Conservation (phyloP, 2,888 invertebrate genomes). For the Taphrorychus bicolor region DNA sequence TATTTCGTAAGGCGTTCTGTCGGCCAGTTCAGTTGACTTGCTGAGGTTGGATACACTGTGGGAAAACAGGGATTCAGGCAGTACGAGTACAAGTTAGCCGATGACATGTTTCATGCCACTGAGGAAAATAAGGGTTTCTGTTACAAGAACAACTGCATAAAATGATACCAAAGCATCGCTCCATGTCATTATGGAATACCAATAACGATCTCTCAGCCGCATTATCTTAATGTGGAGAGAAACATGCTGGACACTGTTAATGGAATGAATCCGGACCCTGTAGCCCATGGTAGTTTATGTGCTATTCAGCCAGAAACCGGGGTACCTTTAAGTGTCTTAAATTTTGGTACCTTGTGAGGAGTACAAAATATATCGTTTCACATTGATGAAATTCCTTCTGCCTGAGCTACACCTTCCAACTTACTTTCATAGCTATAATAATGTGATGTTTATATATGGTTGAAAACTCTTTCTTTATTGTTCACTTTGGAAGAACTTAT, state of each 20-base stretch:
- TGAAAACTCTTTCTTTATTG: too few relatives aligned
- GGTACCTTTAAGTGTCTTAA: constrained; percentile 67
- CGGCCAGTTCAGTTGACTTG: constrained; percentile 68
- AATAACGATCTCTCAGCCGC: constrained; percentile 69
- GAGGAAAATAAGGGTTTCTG: constrained; percentile 73
- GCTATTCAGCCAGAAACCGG: constrained; percentile 78
- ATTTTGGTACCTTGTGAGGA: too few relatives aligned
- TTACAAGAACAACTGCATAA: constrained; percentile 72
- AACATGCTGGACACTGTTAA: constrained; percentile 65
- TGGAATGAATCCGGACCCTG: constrained; percentile 68
- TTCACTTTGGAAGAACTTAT: too few relatives aligned
- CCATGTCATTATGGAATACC: constrained; percentile 71
- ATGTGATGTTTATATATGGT: too few relatives aligned
- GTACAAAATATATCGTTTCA: too few relatives aligned
- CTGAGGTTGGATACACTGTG: constrained; percentile 50
- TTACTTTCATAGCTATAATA: too few relatives aligned
- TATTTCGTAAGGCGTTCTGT: constrained; percentile 81
- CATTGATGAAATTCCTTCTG: too few relatives aligned
- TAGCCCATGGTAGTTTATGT: constrained; percentile 65
- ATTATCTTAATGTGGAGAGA: constrained; percentile 71
- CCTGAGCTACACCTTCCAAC: too few relatives aligned
- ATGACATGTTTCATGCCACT: constrained; percentile 68
- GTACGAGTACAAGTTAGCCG: constrained; percentile 67
- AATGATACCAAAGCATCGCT: constrained; percentile 62
- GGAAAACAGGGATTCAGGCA: constrained; percentile 65